Evolutionary conservation across 2,888 invertebrate species (phyloP), one percentile per base, ranked within the genome.

Genomic region (Rhingia campestris): DNA sequence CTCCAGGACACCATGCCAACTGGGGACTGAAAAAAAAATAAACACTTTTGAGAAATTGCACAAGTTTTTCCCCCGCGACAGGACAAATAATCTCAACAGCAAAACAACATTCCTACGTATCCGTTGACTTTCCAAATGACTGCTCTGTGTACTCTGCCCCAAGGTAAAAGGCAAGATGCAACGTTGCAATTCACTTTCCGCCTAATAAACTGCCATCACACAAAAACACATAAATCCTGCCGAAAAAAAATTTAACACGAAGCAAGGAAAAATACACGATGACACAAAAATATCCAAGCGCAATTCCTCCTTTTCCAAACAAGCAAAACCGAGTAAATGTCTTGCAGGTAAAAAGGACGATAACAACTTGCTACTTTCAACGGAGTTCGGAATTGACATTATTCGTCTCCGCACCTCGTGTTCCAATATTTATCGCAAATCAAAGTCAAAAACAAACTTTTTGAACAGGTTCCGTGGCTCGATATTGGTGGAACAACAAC

Each of bases 361-460:
- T 30, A n/a, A 30, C 54, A 0, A 4, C 47, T 49, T 9, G 30
- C 33, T 14, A n/a, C 7, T 41, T 41, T 37, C 10, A 22, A 22
- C 33, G 6, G 41, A 30, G 14, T 10, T 30, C 39, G 22, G 49
- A 58, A 32, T 39, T 59, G 49, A 39, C 30, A 67, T 32, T 80
- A 69, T 51, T 45, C 43, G 45, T 41, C 45, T 63, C 49, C 67
- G 54, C 70, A 37, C 51, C 58, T 47, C 63, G n/a, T 32, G 33
- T 54, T 64, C 43, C 41, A 30, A 64, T 64, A 47, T 22, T 70
- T 58, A 56, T 81, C 69, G 43, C 70, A 81, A 81, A 81, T 81
- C 81, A 81, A 76, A 81, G 81, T 59, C 64, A 45, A 70, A 81
- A 75, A 70, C 64, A 81, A 75, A 81, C 76, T 49, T 75, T 76